phyloP scores from a whole-genome alignment of 1,140 invertebrate genomes.

The Saccostrea glomerata region DNA sequence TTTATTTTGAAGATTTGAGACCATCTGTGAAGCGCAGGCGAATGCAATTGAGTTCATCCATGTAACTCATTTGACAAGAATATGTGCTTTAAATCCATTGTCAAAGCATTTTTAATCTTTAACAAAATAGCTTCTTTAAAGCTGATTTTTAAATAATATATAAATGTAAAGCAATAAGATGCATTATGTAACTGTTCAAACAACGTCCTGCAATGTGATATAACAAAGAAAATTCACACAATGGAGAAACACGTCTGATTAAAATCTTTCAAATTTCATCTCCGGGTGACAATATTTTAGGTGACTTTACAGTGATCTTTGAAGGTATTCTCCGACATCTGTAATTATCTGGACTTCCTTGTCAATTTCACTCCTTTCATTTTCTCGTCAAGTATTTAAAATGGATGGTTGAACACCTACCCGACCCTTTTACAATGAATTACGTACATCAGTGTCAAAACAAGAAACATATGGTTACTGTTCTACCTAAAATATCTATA shows the following conservation, averaged over 20 bases:
- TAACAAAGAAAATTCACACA: background rate
- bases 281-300: background rate
- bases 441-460: background rate
- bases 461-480: background rate
- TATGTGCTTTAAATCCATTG: too few relatives aligned
- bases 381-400: background rate
- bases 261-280: background rate
- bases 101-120: too few relatives aligned
- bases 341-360: background rate
- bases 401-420: background rate
- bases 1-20: background rate
- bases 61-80: too few relatives aligned
- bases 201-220: background rate
- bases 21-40: background rate
- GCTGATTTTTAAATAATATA: background rate
- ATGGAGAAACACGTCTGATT: background rate
- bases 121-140: background rate
- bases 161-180: background rate
- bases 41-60: background rate
- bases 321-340: background rate
- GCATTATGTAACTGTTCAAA: background rate
- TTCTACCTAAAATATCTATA: background rate
- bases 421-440: background rate
- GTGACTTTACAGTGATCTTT: background rate
- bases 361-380: background rate